Evolutionary conservation across 2,797 vertebrate species (phyloP).

Genomic region (Ciconia nigra): DNA sequence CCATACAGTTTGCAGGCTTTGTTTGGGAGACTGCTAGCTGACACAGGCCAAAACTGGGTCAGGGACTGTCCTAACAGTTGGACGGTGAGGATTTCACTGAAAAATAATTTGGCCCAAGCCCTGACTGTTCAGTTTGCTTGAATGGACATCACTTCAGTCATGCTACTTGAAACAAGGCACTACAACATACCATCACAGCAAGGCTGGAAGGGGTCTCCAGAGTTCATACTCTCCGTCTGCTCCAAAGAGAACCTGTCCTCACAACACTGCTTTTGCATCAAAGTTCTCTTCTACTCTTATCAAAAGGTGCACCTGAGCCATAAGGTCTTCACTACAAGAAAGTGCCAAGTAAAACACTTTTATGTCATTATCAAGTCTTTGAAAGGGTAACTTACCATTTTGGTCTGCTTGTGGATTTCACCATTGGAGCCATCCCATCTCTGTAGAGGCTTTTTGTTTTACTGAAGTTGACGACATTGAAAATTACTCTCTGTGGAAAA

Average conservation of each 20-base stretch:
- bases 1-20: not conserved
- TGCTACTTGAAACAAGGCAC: not conserved
- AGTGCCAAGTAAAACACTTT: not conserved
- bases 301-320: not conserved
- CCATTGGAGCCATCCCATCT: slow-evolving; percentile 96
- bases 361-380: not conserved
- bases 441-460: slow-evolving; percentile 98
- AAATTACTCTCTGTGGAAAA: slow-evolving; percentile 89
- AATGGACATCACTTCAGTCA: not conserved
- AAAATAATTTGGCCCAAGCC: not conserved
- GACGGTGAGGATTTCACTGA: fast-evolving
- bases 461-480: slow-evolving; percentile 98
- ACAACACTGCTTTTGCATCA: not conserved
- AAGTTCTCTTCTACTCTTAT: not conserved
- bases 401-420: slow-evolving; percentile 94
- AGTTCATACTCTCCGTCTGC: not conserved
- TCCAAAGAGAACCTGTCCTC: not conserved
- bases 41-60: not conserved
- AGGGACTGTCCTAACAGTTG: not conserved
- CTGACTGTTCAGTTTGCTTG: not conserved
- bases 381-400: slow-evolving; percentile 84
- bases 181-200: not conserved
- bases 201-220: not conserved
- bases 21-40: not conserved
- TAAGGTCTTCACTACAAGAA: not conserved